A percentile compares a stretch with the other conserved stretches of the same genome.
Evolutionary conservation across 37 sponge, comb jelly and placozoan genomes (phyloP).

Genomic region (Agelas oroides): DNA sequence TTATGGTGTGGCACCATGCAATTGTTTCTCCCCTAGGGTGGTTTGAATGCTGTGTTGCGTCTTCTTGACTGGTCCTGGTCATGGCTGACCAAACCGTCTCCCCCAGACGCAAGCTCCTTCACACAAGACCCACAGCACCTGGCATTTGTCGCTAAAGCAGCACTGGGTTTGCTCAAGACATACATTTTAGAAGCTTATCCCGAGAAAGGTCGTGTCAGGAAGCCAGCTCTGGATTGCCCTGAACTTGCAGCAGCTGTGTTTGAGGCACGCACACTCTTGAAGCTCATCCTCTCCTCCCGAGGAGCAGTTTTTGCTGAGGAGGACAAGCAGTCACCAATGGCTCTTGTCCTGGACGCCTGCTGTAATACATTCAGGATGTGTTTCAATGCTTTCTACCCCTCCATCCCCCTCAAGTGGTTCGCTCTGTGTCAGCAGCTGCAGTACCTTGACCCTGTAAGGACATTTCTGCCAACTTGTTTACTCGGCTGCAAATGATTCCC

Average conservation of each 20-base stretch:
- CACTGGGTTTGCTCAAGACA: constrained; percentile 63
- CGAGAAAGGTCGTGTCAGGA: constrained; percentile 29
- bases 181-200: constrained; percentile 81
- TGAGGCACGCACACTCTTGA: constrained; percentile 46
- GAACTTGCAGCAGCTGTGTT: constrained; percentile 72
- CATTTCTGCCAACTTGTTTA: background rate
- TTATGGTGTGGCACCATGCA: background rate
- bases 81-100: background rate
- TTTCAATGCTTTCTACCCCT: constrained; percentile 94
- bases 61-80: constrained; percentile 86
- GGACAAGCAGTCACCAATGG: background rate
- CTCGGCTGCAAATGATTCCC: background rate
- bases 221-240: constrained; percentile 47
- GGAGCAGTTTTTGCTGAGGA: background rate
- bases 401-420: constrained; percentile 85
- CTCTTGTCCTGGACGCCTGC: constrained; percentile 47
- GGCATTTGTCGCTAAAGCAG: constrained; percentile 61
- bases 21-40: constrained; percentile 38
- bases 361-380: constrained; percentile 72
- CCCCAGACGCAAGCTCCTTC: background rate
- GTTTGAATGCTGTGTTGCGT: constrained; percentile 67
- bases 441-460: constrained; percentile 78
- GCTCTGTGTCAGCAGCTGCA: constrained; percentile 79
- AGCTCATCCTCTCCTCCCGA: constrained; percentile 64
- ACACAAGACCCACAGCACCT: constrained; percentile 16